Evolutionary conservation across 2,888 invertebrate genomes (phyloP).

Genomic region (Dioctria linearis): DNA sequence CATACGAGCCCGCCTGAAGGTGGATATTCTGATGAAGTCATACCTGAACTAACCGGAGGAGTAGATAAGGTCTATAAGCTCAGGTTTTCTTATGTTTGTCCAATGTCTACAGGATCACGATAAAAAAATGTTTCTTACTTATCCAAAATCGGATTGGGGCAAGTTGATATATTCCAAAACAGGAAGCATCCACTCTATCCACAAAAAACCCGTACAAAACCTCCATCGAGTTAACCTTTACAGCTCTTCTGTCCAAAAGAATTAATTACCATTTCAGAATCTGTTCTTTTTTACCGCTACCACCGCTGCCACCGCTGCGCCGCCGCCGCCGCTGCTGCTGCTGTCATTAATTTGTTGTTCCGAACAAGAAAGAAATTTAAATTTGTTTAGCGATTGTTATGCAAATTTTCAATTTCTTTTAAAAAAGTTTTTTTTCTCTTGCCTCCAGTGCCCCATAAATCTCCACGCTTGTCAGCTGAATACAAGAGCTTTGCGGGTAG

Average conservation of each 20-base stretch:
- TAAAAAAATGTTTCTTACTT: too few species aligned
- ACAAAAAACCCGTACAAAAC: too few species aligned
- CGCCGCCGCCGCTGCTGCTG: neutral
- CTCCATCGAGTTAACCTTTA: conserved; percentile 9
- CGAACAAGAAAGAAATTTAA: conserved; percentile 37
- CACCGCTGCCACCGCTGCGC: neutral
- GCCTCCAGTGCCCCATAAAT: conserved; percentile 24
- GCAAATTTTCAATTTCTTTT: conserved; percentile 33
- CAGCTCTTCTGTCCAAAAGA: conserved; percentile 1
- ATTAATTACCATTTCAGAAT: conserved; percentile 35
- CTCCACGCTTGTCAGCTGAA: neutral
- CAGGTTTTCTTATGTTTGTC: too few species aligned
- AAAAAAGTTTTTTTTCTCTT: conserved; percentile 6
- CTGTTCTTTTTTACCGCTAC: neutral
- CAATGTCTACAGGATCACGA: too few species aligned
- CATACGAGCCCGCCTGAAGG: too few species aligned
- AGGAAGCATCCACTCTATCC: neutral
- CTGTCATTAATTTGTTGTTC: conserved; percentile 28
- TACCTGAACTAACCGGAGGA: too few species aligned
- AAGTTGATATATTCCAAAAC: neutral
- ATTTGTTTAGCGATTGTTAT: conserved; percentile 45
- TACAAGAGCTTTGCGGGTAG: neutral
- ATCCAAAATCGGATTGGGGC: too few species aligned
- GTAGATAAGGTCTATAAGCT: too few species aligned
- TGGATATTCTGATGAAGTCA: too few species aligned